Evolutionary conservation across 1,140 invertebrate genomes (phyloP), one percentile per base, ranked within the genome.

Genomic region (Zaprionus kolodkinae): DNA sequence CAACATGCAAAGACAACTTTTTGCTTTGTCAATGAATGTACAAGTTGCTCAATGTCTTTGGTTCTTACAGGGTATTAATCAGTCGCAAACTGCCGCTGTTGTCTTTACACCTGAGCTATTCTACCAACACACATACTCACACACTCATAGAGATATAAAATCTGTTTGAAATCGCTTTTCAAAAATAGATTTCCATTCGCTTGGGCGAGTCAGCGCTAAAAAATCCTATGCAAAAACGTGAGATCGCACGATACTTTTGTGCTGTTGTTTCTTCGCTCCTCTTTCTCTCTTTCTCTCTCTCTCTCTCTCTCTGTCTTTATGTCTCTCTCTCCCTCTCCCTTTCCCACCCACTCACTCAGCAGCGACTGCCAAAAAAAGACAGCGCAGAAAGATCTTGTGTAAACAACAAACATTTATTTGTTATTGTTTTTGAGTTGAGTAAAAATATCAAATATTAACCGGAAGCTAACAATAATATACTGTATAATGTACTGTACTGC

Each of bases 191-290:
- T 87, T 87, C 84, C 84, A 87, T 84, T 81, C 65, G 73, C 57
- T 67, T 60, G 57, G 65, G 50, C 78, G 74, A 72, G 80, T 84
- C 87, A 87, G 71, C 78, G 60, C 43, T 56, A 67, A 87, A 87
- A 70, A 87, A 88, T 88, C 84, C 80, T 66, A 72, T 84, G 84
- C 84, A 73, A 87, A 87, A 88, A 88, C 84, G 84, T 87, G 85
- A 87, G 85, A 87, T 57, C 63, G 71, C 77, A 75, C 73, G 84
- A 68, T 86, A 86, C 40, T 54, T 60, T 36, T 72, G 48, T 48
- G 10, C 38, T 71, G 60, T 69, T 71, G 62, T 74, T 69, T 79
- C 67, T 81, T 76, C 50, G 57, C 76, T 59, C 75, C 61, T 78
- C 27, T 30, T 2, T 21, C 78, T 48, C 70, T 55, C 66, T 64